Conservation (phyloP, 2,888 invertebrate species). For the Ophioninae sp. region DNA sequence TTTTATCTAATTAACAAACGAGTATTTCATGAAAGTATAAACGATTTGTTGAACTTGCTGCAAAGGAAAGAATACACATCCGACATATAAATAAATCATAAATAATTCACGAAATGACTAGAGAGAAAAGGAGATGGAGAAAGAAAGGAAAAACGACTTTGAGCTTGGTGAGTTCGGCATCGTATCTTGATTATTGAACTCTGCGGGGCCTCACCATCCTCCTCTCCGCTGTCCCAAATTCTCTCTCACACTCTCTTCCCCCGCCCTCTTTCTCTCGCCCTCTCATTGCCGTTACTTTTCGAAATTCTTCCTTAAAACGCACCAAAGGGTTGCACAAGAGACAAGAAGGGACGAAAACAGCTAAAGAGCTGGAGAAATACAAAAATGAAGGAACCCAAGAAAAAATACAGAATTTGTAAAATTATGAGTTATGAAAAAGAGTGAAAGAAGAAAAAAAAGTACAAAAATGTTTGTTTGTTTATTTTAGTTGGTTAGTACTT, state of each 20-base stretch:
- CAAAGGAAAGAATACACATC: background rate
- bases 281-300: conserved; percentile 57
- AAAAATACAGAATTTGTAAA: background rate
- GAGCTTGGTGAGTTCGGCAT: conserved; percentile 39
- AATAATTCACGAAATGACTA: conserved; percentile 26
- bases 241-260: conserved; percentile 24
- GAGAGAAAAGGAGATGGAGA: background rate
- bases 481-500: too few species aligned
- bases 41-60: background rate
- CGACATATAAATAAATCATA: conserved; percentile 26
- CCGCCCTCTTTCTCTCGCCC: conserved; percentile 7
- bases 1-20: background rate
- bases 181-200: conserved; percentile 54
- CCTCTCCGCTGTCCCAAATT: conserved; percentile 59
- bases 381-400: conserved; percentile 11
- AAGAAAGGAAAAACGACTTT: conserved; percentile 15
- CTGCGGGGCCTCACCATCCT: conserved; percentile 40
- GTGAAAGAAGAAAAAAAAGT: background rate
- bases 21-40: background rate
- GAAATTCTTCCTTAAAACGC: conserved; percentile 26
- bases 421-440: too few species aligned
- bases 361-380: background rate
- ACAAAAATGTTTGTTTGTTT: background rate
- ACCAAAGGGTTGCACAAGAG: conserved; percentile 1
- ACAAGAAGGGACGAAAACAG: conserved; percentile 19